phyloP scores from a whole-genome alignment of 2,888 invertebrate species.

The Nowickia ferox region DNA sequence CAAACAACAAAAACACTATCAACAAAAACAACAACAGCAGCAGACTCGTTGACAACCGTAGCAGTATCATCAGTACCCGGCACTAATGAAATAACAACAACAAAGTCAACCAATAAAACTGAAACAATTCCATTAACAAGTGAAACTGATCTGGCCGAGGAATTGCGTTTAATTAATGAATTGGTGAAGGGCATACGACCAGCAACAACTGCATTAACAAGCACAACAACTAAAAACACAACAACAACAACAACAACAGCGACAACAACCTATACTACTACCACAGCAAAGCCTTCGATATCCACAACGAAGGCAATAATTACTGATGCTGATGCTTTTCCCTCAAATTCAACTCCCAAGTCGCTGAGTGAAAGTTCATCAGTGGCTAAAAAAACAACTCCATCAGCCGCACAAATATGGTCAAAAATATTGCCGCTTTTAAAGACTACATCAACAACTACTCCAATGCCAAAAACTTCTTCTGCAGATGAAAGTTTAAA shows the following conservation, averaged over 20 bases:
- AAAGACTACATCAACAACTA: slow-evolving; percentile 65
- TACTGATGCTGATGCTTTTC: slow-evolving; percentile 22
- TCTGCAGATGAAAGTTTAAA: slow-evolving; percentile 13
- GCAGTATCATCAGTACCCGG: background rate
- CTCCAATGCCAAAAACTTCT: slow-evolving; percentile 55
- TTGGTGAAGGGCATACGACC: slow-evolving; percentile 79
- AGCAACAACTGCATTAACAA: slow-evolving; percentile 53
- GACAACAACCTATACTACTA: slow-evolving; percentile 40
- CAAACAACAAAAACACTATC: background rate
- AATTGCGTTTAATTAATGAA: slow-evolving; percentile 80
- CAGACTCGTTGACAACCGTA: background rate
- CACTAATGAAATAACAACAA: background rate
- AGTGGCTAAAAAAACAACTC: slow-evolving; percentile 8
- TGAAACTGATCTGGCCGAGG: slow-evolving; percentile 78
- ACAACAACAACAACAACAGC: slow-evolving; percentile 28
- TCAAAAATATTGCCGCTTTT: slow-evolving; percentile 76
- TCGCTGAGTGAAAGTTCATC: slow-evolving; percentile 62
- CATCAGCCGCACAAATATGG: slow-evolving; percentile 73
- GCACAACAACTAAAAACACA: slow-evolving; percentile 8
- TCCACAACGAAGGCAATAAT: slow-evolving; percentile 52
- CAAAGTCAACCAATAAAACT: slow-evolving; percentile 44
- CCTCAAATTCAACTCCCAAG: slow-evolving; percentile 22
- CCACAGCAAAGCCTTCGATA: slow-evolving; percentile 34
- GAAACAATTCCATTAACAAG: slow-evolving; percentile 69
- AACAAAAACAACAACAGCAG: slow-evolving; percentile 17